These are phyloP conservation scores for Solenopsis invicta DNA, from an alignment of 1,140 invertebrate species.

Conservation along the genomic window DNA sequence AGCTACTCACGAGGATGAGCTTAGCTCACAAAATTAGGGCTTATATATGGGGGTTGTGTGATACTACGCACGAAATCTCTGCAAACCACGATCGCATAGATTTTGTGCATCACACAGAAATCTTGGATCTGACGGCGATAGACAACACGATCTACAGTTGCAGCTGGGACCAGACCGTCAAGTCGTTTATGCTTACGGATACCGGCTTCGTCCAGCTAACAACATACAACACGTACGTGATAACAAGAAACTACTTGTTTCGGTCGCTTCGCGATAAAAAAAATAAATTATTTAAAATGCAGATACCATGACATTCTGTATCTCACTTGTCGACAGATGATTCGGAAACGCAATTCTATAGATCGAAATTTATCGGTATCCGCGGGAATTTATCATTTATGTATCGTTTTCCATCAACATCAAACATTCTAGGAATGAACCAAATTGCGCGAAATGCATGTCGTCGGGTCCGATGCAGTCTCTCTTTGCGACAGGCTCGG, in stretches of 20 bases:
- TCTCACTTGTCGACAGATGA: not conserved
- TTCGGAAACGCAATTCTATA: conserved; percentile 13
- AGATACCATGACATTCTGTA: not conserved
- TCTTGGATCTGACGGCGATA: conserved; percentile 83
- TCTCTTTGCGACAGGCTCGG: conserved; percentile 82
- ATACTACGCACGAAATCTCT: too few relatives aligned
- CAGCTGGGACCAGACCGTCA: conserved; percentile 83
- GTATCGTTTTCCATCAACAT: not conserved
- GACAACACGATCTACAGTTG: conserved; percentile 83
- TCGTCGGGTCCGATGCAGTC: conserved; percentile 76
- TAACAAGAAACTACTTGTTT: conserved; percentile 53
- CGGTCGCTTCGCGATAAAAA: conserved; percentile 33
- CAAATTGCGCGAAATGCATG: conserved; percentile 80
- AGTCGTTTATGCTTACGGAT: conserved; percentile 78
- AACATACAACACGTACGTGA: conserved; percentile 79
- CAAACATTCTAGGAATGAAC: conserved; percentile 69
- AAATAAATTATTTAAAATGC: conserved; percentile 21
- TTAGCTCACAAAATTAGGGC: too few relatives aligned
- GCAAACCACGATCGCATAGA: conserved; percentile 52
- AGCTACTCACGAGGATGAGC: conserved; percentile 36
- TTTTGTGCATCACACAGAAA: conserved; percentile 83
- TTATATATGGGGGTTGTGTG: too few relatives aligned
- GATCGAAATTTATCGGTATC: conserved; percentile 6
- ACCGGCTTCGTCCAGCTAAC: conserved; percentile 71
- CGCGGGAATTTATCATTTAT: not conserved